A percentile compares a stretch with the other conserved stretches of the same genome.
Conservation (phyloP, 2,113 vertebrate genomes). For the Pygathrix nemaeus region DNA sequence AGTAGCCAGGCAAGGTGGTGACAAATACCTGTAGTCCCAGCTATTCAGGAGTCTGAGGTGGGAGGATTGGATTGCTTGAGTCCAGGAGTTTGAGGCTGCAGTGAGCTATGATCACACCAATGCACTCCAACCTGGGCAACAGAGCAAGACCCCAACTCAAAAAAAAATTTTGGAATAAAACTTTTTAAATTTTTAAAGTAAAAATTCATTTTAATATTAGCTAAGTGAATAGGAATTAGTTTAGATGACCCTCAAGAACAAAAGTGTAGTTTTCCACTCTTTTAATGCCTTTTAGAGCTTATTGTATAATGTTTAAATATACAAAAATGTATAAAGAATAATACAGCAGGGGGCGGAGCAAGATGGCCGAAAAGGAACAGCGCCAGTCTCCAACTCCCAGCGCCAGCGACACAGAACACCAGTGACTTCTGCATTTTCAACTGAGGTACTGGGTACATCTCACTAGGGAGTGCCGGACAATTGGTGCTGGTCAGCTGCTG, state of each 20-base stretch:
- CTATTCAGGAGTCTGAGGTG: background rate
- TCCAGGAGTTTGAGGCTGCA: background rate
- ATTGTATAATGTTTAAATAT: background rate
- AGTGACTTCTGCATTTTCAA: no score
- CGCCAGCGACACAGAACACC: no score
- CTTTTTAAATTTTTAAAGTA: background rate
- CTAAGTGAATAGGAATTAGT: background rate
- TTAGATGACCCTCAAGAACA: background rate
- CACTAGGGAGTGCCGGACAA: no score
- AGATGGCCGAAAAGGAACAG: no score
- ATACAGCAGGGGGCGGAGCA: background rate
- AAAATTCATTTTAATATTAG: conserved; percentile 19
- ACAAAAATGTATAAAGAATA: background rate
- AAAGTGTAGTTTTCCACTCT: background rate
- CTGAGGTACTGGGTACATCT: no score
- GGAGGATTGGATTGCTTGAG: background rate
- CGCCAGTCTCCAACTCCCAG: no score
- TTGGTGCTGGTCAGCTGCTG: no score
- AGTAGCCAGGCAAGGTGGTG: background rate
- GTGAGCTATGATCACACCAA: background rate
- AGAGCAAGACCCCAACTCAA: background rate
- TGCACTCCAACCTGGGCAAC: background rate
- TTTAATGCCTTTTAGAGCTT: background rate
- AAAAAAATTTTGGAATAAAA: background rate
- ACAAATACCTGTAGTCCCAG: background rate